phyloP scores from a whole-genome alignment of 2,113 vertebrate genomes.

The Myotis davidii region DNA sequence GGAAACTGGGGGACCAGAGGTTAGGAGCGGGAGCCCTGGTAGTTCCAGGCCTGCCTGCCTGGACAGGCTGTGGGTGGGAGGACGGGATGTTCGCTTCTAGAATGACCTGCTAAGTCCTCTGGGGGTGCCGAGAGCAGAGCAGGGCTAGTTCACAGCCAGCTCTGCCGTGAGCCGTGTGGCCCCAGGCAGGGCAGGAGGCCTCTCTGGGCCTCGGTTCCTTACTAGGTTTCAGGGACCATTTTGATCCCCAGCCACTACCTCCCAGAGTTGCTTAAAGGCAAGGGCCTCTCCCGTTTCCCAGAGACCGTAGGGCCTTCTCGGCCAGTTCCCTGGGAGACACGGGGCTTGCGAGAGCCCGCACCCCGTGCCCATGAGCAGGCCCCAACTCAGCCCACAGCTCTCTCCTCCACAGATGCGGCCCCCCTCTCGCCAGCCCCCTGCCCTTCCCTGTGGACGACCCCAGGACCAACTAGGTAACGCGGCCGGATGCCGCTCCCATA shows the following conservation, averaged over 20 bases:
- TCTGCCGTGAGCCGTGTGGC: background rate
- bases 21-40: background rate
- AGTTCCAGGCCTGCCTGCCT: background rate
- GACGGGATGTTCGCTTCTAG: background rate
- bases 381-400: slow-evolving; percentile 70
- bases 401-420: slow-evolving; percentile 80
- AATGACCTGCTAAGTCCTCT: background rate
- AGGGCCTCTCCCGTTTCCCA: background rate
- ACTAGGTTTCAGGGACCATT: background rate
- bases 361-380: background rate
- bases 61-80: background rate
- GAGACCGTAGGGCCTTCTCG: background rate
- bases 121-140: background rate
- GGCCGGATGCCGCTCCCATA: background rate
- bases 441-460: slow-evolving; percentile 75
- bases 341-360: background rate
- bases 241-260: background rate
- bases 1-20: background rate
- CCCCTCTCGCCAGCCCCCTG: slow-evolving; percentile 71
- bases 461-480: slow-evolving; percentile 76
- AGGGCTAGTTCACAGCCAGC: background rate
- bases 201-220: background rate
- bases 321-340: background rate
- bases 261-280: background rate
- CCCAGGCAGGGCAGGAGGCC: background rate